Evolutionary conservation across 1,140 invertebrate genomes (phyloP), one percentile per base, ranked within the genome.

Genomic region (Drosophila pallidifrons): DNA sequence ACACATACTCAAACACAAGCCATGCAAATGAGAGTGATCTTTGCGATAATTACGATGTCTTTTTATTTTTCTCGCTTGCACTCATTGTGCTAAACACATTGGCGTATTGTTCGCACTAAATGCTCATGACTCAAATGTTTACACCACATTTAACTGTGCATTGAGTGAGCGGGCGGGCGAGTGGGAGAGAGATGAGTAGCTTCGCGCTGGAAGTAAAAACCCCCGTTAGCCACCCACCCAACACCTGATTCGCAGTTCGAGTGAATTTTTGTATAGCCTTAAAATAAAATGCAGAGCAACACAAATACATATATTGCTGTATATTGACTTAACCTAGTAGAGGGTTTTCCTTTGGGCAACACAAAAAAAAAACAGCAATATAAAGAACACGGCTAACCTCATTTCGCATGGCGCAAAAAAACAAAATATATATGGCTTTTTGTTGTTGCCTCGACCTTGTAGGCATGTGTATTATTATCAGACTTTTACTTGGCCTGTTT

Each of bases 61-160:
- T 41, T 46, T 41, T 46, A 25, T 16, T 52, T 13, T 49, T 49
- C 13, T 32, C 15, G 2, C 32, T 20, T 13, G 10, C 13, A 8
- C 52, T 55, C 54, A 47, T 15, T 41, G 32, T 55, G 70, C 59
- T 73, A 73, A 73, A 54, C 47, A 67, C 41, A 55, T 51, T 59
- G 49, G 63, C 69, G 58, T 38, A 51, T 67, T 73, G 25, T 73
- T 73, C 70, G 49, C 32, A 54, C 10, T 70, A 63, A 70, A 60
- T 59, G 57, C 8, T 63, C 59, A 75, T 75, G 72, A 75, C 66
- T 75, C 72, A 75, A 75, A 58, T 49, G 71, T 61, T 49, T 57
- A 57, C 32, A 57, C 35, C 60, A 71, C 51, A 52, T 28, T 57
- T 67, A 73, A 67, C 70, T 59, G 63, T 67, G 70, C 59, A 60